Evolutionary conservation across 2,797 vertebrate species (phyloP), one percentile per base, ranked within the genome.

Genomic region (Pantherophis vulpinus): DNA sequence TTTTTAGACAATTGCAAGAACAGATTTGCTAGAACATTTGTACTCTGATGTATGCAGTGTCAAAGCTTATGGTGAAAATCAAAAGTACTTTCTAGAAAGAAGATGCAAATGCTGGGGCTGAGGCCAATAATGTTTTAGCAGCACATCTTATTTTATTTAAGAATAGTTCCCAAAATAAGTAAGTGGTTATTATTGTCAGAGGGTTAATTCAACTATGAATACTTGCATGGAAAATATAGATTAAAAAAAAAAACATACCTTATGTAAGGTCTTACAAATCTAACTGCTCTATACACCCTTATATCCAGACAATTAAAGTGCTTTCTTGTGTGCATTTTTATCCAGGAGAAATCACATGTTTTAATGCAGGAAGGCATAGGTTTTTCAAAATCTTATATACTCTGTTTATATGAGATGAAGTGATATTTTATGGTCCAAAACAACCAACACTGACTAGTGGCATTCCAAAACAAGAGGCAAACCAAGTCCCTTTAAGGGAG

Each of bases 231-330:
- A 94, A 95, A 96, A 97, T 95, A 93, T 95, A 91, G 1, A 95
- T 2, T 94, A 95, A 96, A 96, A 96, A 96, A 32, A 96, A 96
- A 96, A 96, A 96, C 94, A 23, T 88, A 92, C 74, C 1, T 95
- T 96, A 96, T 91, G 95, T 95, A 97, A 96, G 92, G 27, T 14
- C 90, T 95, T 93, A 29, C 59, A 83, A 87, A 59, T 93, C 91
- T 95, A 54, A 56, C 12, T 87, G 32, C 79, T 93, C 7, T 83
- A 91, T 74, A 91, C 90, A 93, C 91, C 95, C 93, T 89, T 91
- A 74, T 58, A 94, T 95, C 95, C 91, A 93, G 89, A 94, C 93
- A 96, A 93, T 91, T 97, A 97, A 97, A 97, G 97, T 97, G 97
- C 96, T 91, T 92, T 96, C 94, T 96, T 95, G 96, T 93, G 96